Evolutionary conservation across 2,113 vertebrate species (phyloP), one percentile per base, ranked within the genome.

Genomic region (Rhinopomastus cyanomelas): DNA sequence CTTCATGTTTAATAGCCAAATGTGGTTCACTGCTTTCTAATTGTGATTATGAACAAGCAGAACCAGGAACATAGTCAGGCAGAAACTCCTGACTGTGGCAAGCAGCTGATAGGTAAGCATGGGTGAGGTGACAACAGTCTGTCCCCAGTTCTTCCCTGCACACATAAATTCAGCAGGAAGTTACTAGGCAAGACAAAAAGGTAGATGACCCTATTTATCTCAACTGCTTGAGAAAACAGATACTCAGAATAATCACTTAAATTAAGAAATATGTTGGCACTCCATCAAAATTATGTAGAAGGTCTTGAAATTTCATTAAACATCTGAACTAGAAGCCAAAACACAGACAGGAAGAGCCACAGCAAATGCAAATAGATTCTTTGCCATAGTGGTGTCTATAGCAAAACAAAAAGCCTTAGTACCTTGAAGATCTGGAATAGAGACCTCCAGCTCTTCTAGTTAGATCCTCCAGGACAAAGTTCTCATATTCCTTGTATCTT

Each of bases 371-470:
- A 57, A 8, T 16, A 55, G 14, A 71, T 29, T 55, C 34, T 68
- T 39, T 17, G 6, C 20, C 53, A 53, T 30, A 72, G 46, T 7
- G 4, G 4, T 3, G 7, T 49, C 74, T 32, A 42, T 4, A n/a
- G 46, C 36, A 65, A 69, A 77, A 34, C 11, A 34, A 37, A 71
- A 37, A 3, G 17, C 15, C 30, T 56, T n/a, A n/a, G 64, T 97
- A 98, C 99, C 96, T 94, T 34, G 98, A 95, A 81, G 96, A 78
- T 37, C 89, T 97, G 32, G 96, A 98, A 30, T 82, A 94, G 7
- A 85, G 90, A 8, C 99, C 98, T 2, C 99, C 99, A 56, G 98
- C 96, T 96, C 98, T 96, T 87, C 94, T 96, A 18, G 96, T 94
- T 71, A 99, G 92, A 5, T 99, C 98, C 94, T 97, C 96, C 32